Conservation (phyloP, 2,113 vertebrate genomes). For the Ciconia boyciana region DNA sequence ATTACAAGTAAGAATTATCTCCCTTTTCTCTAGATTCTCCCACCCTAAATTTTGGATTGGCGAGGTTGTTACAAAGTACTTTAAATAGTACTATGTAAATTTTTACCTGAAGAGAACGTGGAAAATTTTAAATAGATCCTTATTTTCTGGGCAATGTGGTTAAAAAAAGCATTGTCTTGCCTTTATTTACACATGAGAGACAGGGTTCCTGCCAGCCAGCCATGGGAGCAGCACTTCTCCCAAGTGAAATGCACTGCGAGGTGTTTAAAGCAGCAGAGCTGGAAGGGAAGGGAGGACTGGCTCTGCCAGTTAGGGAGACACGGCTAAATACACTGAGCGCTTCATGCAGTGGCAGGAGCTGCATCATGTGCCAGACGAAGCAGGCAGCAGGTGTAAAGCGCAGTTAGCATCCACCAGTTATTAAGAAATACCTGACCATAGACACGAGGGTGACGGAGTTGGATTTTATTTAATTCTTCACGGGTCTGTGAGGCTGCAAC, state of each 20-base stretch:
- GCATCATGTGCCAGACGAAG: constrained; percentile 7
- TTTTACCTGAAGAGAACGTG: not conserved
- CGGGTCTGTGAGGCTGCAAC: not conserved
- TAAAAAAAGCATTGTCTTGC: not conserved
- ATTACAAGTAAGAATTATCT: not conserved
- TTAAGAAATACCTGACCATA: not conserved
- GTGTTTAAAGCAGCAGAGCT: not conserved
- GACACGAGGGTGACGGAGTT: not conserved
- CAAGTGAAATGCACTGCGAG: not conserved
- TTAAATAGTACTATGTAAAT: not conserved
- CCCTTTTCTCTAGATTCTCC: not conserved
- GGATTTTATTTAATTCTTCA: not conserved
- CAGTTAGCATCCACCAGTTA: not conserved
- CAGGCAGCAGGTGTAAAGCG: not conserved
- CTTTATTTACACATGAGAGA: not conserved
- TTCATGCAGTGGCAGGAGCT: not conserved
- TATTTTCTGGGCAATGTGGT: not conserved
- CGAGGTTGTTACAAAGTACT: not conserved
- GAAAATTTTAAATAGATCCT: not conserved
- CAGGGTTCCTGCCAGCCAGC: not conserved
- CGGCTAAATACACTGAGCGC: not conserved
- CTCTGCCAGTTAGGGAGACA: not conserved
- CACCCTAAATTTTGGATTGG: not conserved
- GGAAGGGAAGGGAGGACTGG: not conserved
- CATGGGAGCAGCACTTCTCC: not conserved